Base-by-base conservation (phyloP, 1,140 invertebrate genomes). In the Hycleus phaleratus region DNA sequence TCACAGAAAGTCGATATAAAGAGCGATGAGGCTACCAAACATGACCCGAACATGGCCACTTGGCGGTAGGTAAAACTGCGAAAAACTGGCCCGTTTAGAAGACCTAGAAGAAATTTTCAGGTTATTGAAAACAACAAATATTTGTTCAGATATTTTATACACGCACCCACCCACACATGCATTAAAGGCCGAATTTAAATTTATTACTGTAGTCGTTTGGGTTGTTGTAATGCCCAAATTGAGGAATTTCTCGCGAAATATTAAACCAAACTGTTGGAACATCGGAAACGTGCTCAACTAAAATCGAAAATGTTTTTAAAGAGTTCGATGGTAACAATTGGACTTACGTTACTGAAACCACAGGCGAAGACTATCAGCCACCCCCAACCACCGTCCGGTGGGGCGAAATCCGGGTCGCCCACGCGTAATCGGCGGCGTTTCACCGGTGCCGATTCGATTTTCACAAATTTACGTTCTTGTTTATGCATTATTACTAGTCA, bases 341-440 rank as follows among this genome's bases (percentile, higher is more conserved):
- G 38, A 77, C 80, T 81, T 75, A 86, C 82, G 59, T 84, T 85
- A 49, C 77, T 78, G 58, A 81, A 76, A 59, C 81, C 79, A 38
- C 79, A 78, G 3, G 80, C 83, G 8, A 84, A 60, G 11, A 85
- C 75, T 10, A 87, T 78, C 63, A 83, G 73, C 84, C 85, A 87
- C 1, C 84, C 84, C 82, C 82, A 86, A 4, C 84, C 84, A 0
- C 81, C 82, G 66, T 87, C 85, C 0, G 83, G 84, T 2, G 81
- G 76, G 0, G 78, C 71, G 56, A 79, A 81, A 49, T 68, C 68
- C 9, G 68, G 67, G 59, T 70, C 68, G 2, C 58, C 53, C 4
- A 67, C 63, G 47, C 61, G 46, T 3, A 67, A 44, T 46, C 67
- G 47, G 46, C 65, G 49, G 38, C 62, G 57, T 55, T 63, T 64